phyloP scores from a whole-genome alignment of 2,888 invertebrate genomes.

The Drosophila pegasa region DNA sequence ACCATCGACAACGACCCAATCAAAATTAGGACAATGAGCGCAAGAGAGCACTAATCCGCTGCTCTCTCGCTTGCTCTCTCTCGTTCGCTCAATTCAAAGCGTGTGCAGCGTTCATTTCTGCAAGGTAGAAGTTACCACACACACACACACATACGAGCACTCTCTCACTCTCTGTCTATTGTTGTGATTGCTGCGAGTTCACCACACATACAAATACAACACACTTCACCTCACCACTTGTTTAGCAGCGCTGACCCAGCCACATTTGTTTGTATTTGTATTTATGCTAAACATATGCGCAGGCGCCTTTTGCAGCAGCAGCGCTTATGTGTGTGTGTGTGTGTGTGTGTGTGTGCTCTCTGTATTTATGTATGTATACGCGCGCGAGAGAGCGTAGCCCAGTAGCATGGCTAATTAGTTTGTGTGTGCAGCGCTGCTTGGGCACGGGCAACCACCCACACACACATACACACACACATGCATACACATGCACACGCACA shows the following conservation, averaged over 20 bases:
- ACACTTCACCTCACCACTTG: conserved; percentile 13
- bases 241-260: conserved; percentile 39
- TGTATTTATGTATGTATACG: conserved; percentile 72
- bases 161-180: conserved; percentile 27
- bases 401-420: conserved; percentile 43
- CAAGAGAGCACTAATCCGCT: conserved; percentile 10
- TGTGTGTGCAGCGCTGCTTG: conserved; percentile 31
- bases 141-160: conserved; percentile 7
- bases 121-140: conserved; percentile 30
- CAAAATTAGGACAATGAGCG: conserved; percentile 61
- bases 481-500: conserved; percentile 9
- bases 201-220: conserved; percentile 1
- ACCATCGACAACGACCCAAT: conserved; percentile 18
- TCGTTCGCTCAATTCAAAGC: conserved; percentile 5
- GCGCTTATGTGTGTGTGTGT: conserved; percentile 13
- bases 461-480: conserved; percentile 9
- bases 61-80: background rate
- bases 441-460: conserved; percentile 35
- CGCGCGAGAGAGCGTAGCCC: conserved; percentile 7
- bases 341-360: conserved; percentile 26
- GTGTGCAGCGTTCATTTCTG: conserved; percentile 74
- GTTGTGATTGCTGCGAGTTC: conserved; percentile 34
- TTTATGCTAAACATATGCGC: conserved; percentile 51
- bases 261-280: conserved; percentile 43
- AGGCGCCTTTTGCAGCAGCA: conserved; percentile 39